These are phyloP conservation scores for Pseudochaenichthys georgianus DNA, from an alignment of 2,797 vertebrate genomes.

Conservation along the genomic window DNA sequence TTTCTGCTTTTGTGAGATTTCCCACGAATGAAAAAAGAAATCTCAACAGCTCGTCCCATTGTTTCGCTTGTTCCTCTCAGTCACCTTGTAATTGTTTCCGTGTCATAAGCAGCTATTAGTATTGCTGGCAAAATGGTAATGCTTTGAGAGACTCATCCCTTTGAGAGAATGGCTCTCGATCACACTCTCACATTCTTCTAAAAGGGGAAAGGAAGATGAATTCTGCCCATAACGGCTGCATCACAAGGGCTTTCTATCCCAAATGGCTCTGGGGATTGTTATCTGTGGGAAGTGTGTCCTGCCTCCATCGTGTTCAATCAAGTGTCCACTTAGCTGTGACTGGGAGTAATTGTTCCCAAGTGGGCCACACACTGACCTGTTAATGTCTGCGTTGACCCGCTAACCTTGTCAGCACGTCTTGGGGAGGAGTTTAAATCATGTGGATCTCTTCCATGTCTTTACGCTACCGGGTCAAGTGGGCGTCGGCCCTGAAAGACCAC, in stretches of 20 bases:
- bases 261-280: conserved; percentile 99
- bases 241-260: conserved; percentile 99
- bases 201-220: conserved; percentile 98
- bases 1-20: conserved; percentile 22
- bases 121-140: conserved; percentile 81
- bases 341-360: conserved; percentile 99
- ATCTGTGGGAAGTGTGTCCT: conserved; percentile 98
- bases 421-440: conserved; percentile 95
- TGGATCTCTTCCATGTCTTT: conserved; percentile 88
- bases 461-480: conserved; percentile 92
- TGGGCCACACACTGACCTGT: conserved; percentile 98
- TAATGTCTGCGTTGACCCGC: conserved; percentile 97
- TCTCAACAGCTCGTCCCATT: conserved; percentile 53
- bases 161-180: conserved; percentile 83
- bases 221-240: conserved; percentile 99
- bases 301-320: conserved; percentile 99
- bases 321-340: conserved; percentile 99
- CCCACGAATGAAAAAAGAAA: conserved; percentile 61
- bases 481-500: conserved; percentile 87
- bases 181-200: conserved; percentile 92
- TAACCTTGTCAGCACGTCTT: conserved; percentile 98
- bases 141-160: conserved; percentile 80
- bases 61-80: conserved; percentile 75
- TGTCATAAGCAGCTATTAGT: conserved; percentile 80
- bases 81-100: conserved; percentile 86